Evolutionary conservation across 2,888 invertebrate species (phyloP).

Genomic region (Sceliomorpha sp.): DNA sequence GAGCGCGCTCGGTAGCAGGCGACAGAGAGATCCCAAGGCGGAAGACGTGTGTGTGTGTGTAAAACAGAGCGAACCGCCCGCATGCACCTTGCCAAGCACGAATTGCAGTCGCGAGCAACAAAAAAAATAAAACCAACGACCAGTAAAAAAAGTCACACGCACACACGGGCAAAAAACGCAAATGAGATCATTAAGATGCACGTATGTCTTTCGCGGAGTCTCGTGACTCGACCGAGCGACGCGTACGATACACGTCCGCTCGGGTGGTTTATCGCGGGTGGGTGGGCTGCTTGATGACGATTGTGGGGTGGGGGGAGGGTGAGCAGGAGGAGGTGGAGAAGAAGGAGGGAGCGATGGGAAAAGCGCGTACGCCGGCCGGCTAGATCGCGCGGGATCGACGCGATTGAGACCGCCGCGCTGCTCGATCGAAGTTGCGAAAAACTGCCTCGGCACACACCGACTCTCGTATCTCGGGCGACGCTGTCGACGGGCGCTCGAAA

Average conservation of each 20-base stretch:
- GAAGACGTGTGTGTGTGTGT: no score
- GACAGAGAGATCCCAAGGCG: slow-evolving; percentile 15
- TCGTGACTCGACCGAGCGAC: not conserved
- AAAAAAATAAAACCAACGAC: slow-evolving; percentile 2
- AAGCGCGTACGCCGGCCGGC: slow-evolving; percentile 50
- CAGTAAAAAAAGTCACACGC: slow-evolving; percentile 20
- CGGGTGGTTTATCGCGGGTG: no score
- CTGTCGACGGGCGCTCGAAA: slow-evolving; percentile 60
- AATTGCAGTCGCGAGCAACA: slow-evolving; percentile 3
- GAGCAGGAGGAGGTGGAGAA: no score
- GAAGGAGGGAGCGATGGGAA: no score
- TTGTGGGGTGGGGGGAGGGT: no score
- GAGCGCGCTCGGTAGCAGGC: slow-evolving; percentile 15
- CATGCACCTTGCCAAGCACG: slow-evolving; percentile 25
- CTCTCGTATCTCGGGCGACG: no score
- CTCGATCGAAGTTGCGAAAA: no score
- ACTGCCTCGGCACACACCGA: no score
- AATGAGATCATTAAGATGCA: slow-evolving; percentile 22
- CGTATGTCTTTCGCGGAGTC: slow-evolving; percentile 1
- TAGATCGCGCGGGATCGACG: slow-evolving; percentile 28
- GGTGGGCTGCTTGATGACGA: no score
- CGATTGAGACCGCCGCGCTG: slow-evolving; percentile 1
- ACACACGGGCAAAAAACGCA: slow-evolving; percentile 19
- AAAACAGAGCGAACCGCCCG: slow-evolving; percentile 10
- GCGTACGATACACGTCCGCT: no score